Base-by-base conservation (phyloP, 1,140 invertebrate genomes). In the Ceratosolen solmsi region DNA sequence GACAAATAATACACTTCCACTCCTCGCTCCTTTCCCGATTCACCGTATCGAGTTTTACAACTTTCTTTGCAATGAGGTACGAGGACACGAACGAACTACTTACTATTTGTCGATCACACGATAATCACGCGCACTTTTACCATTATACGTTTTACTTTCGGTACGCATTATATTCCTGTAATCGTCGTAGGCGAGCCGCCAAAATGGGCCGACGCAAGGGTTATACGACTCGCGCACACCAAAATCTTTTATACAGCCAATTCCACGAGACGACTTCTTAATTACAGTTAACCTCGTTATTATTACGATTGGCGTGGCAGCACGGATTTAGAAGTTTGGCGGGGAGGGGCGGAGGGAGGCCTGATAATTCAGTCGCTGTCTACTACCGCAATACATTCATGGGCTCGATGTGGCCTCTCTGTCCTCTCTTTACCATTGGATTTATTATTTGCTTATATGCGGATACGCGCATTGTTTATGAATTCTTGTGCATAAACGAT, bases 301-400 rank as follows among this genome's bases (percentile, higher is more conserved):
- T 80, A 36, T 73, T 71, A 79, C 38, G 36, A 65, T 46, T 78
- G 65, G 30, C 36, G 20, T 73, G 33, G 70, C 36, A 13, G 71
- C 25, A 36, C 63, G 71, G 80, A 76, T 82, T 71, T 77, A 82
- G 56, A n/a, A n/a, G n/a, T n/a, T n/a, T n/a, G n/a, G n/a, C n/a
- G n/a, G n/a, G n/a, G n/a, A n/a, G n/a, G n/a, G n/a, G n/a, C n/a
- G n/a, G n/a, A 49, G 49, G 38, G 33, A 30, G n/a, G 60, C 27
- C n/a, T 9, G 11, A 27, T 7, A 9, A 33, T 80, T 73, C 75
- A 76, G 33, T 68, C 30, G 30, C 83, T 83, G 84, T n/a, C n/a
- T 82, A 74, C 83, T 79, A 70, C 83, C 73, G 20, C 33, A 25
- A 25, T 17, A 46, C 56, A 60, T 60, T 54, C 56, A 27, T 13